Percentiles rank a stretch among this genome's conserved stretches.
These are phyloP conservation scores for Thunnus thynnus DNA, from an alignment of 2,113 vertebrate species.

Conservation along the genomic window DNA sequence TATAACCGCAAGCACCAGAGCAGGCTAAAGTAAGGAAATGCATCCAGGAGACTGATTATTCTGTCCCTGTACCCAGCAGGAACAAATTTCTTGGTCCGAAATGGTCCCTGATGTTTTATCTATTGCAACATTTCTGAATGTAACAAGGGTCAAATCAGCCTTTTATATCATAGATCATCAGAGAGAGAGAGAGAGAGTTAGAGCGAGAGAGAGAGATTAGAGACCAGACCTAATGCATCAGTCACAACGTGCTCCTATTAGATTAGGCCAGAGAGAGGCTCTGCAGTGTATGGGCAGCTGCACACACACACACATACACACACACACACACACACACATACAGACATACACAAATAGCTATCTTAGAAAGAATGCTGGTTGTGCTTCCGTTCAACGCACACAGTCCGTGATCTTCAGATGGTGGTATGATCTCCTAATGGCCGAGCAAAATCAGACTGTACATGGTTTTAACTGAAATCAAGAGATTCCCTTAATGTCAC, in stretches of 20 bases:
- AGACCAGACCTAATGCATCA: conserved; percentile 81
- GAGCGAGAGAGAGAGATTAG: conserved; percentile 74
- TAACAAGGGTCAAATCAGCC: conserved; percentile 65
- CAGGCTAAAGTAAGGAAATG: background rate
- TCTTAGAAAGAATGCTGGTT: conserved; percentile 55
- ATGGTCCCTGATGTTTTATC: conserved; percentile 56
- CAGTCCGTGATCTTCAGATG: conserved; percentile 47
- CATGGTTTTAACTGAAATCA: conserved; percentile 33
- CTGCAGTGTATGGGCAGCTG: conserved; percentile 71
- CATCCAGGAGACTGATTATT: conserved; percentile 8
- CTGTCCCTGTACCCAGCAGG: conserved; percentile 5
- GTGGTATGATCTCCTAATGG: conserved; percentile 53
- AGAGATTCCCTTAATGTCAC: conserved; percentile 40
- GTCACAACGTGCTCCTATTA: conserved; percentile 81
- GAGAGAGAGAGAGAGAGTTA: conserved; percentile 56
- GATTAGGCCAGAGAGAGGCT: conserved; percentile 78
- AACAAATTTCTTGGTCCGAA: conserved; percentile 20
- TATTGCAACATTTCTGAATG: conserved; percentile 62
- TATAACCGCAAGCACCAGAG: background rate
- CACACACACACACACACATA: conserved; percentile 20
- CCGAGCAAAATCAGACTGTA: conserved; percentile 25
- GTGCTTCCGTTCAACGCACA: conserved; percentile 39
- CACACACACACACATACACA: conserved; percentile 40
- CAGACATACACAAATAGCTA: conserved; percentile 42
- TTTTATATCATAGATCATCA: conserved; percentile 76